Conservation (phyloP, 37 sponge, comb jelly and placozoan genomes). For the Theonella swinhoei region DNA sequence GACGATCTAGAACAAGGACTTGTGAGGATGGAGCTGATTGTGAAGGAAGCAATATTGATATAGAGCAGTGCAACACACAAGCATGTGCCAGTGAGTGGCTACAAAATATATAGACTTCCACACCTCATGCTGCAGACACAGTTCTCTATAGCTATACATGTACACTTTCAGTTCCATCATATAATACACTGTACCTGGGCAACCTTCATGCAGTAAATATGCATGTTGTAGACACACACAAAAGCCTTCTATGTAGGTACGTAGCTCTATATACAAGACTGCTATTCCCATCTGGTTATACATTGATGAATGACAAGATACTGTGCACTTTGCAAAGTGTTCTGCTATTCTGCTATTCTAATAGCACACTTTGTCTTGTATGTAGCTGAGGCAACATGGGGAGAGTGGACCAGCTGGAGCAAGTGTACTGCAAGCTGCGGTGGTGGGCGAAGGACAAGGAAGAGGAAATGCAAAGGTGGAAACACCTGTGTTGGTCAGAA, state of each 20-base stretch:
- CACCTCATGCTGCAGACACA: no score
- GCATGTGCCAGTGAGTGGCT: conserved; percentile 40
- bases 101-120: no score
- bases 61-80: conserved; percentile 53
- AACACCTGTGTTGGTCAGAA: conserved; percentile 18
- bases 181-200: neutral
- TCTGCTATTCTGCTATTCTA: neutral
- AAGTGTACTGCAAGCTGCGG: conserved; percentile 58
- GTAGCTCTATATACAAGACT: no score
- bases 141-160: no score
- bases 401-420: conserved; percentile 51
- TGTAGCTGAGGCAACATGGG: conserved; percentile 3
- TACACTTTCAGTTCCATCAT: no score
- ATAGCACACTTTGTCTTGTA: neutral
- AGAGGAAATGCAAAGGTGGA: conserved; percentile 7
- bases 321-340: no score
- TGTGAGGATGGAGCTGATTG: conserved; percentile 33
- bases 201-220: no score
- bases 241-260: no score
- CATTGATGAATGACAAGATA: no score
- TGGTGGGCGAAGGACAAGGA: conserved; percentile 23
- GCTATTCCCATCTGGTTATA: no score
- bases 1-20: conserved; percentile 8
- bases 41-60: conserved; percentile 38
- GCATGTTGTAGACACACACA: no score